These are phyloP conservation scores for Ifrita kowaldi DNA, from an alignment of 2,113 vertebrate species.

Conservation along the genomic window DNA sequence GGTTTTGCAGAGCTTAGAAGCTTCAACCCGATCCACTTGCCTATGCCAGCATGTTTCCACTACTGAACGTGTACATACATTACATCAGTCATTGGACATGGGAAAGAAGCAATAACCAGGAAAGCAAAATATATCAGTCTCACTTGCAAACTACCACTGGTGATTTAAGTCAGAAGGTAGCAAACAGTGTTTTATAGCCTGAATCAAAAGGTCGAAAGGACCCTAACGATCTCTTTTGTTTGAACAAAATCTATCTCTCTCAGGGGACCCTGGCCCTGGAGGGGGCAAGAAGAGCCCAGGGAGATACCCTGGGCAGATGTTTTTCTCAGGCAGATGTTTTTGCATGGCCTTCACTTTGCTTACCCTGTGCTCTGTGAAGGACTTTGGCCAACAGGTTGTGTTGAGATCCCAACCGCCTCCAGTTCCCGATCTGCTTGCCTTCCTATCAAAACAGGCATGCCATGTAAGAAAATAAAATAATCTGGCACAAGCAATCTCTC, in stretches of 20 bases:
- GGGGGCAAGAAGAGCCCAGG: background rate
- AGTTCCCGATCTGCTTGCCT: background rate
- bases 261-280: fast-evolving
- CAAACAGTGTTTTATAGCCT: background rate
- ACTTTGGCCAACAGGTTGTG: fast-evolving
- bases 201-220: background rate
- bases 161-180: background rate
- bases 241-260: background rate
- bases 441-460: background rate
- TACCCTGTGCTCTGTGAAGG: background rate
- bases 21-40: background rate
- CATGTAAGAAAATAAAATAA: background rate
- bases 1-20: background rate
- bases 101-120: background rate
- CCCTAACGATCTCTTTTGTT: background rate
- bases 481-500: background rate
- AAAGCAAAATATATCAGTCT: background rate
- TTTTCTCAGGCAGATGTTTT: background rate
- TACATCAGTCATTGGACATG: background rate
- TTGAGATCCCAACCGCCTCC: background rate
- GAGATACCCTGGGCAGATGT: background rate
- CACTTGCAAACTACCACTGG: background rate
- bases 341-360: background rate
- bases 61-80: background rate
- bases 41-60: background rate